Conservation (phyloP, 1,140 invertebrate species). For the Bombus waltoni region DNA sequence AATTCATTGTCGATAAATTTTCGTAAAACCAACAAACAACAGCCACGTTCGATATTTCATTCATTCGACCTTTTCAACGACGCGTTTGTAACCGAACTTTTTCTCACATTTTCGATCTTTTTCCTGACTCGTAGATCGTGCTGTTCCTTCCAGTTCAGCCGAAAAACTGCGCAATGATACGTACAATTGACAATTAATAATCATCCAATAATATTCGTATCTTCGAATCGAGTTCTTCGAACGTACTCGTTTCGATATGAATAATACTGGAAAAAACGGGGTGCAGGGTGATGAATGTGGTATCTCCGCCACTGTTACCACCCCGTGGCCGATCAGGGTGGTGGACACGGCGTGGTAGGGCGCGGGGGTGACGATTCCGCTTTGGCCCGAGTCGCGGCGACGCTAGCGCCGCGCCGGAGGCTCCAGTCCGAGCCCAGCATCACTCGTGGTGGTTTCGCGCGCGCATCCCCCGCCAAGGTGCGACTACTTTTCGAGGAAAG, state of each 20-base stretch:
- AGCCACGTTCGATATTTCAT: no score
- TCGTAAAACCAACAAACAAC: no score
- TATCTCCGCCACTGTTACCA: conserved; percentile 60
- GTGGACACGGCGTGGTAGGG: conserved; percentile 52
- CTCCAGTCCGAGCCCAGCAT: conserved; percentile 81
- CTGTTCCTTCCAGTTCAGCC: no score
- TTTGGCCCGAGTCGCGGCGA: conserved; percentile 73
- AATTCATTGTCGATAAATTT: no score
- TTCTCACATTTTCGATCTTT: no score
- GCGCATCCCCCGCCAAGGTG: conserved; percentile 66
- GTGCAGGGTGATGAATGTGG: conserved; percentile 47
- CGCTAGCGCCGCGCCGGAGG: conserved; percentile 76
- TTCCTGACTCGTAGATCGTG: no score
- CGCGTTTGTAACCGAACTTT: no score
- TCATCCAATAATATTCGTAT: no score
- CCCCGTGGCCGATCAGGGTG: conserved; percentile 54
- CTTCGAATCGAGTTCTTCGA: no score
- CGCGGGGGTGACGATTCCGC: conserved; percentile 67
- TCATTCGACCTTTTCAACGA: no score
- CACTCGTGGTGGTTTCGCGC: conserved; percentile 79
- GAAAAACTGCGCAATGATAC: no score
- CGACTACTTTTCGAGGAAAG: conserved; percentile 47
- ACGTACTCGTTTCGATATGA: neutral
- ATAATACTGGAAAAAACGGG: neutral
- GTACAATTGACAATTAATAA: no score